phyloP scores from a whole-genome alignment of 2,797 vertebrate species.

The Ctenochaetus hawaiiensis region DNA sequence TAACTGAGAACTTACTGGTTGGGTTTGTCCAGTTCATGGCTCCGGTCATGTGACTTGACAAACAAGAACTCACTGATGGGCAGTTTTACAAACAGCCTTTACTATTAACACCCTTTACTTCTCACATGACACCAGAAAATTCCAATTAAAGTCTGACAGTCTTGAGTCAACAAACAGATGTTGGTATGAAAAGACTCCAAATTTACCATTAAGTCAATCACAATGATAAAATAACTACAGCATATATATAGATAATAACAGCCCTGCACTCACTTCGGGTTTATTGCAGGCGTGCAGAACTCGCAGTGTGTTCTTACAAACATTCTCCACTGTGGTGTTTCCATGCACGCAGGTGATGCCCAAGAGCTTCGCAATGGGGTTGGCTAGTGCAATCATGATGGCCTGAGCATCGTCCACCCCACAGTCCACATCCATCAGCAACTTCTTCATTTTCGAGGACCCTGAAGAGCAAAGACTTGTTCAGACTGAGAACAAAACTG shows the following conservation, averaged over 20 bases:
- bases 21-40: neutral
- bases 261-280: constrained; percentile 77
- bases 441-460: constrained; percentile 77
- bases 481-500: neutral
- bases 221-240: neutral
- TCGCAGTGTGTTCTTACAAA: constrained; percentile 84
- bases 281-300: constrained; percentile 79
- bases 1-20: neutral
- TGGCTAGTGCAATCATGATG: constrained; percentile 84
- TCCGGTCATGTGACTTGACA: constrained; percentile 22
- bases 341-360: constrained; percentile 86
- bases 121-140: constrained; percentile 20
- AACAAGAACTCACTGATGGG: constrained; percentile 26
- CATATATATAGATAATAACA: neutral
- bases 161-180: neutral
- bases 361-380: constrained; percentile 77
- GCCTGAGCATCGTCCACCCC: constrained; percentile 87
- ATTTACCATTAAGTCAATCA: no score
- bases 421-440: constrained; percentile 82
- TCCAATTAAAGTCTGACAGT: neutral
- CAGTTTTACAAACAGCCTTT: constrained; percentile 9
- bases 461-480: constrained; percentile 29
- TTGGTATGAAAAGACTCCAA: neutral
- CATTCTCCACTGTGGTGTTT: constrained; percentile 84
- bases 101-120: no score